These are phyloP conservation scores for Scophthalmus maximus DNA, from an alignment of 2,113 vertebrate species.

Conservation along the genomic window DNA sequence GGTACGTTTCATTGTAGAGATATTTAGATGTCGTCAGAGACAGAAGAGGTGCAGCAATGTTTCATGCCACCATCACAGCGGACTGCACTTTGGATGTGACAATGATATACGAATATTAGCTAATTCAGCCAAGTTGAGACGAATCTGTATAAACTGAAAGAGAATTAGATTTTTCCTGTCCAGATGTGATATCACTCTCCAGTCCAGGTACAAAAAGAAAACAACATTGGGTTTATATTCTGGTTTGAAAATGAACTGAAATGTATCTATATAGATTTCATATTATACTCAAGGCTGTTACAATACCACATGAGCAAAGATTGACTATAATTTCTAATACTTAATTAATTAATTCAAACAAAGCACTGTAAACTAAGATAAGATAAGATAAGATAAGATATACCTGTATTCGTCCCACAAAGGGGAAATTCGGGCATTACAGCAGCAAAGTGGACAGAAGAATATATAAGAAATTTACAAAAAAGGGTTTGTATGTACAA, in stretches of 20 bases:
- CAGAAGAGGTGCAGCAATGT: conserved; percentile 1
- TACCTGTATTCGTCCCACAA: no score
- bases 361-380: neutral
- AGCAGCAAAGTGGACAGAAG: no score
- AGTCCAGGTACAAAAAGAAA: neutral
- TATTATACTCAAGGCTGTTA: neutral
- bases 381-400: no score
- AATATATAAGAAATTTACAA: no score
- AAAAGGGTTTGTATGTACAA: no score
- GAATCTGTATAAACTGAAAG: neutral
- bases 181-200: neutral
- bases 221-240: neutral
- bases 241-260: no score
- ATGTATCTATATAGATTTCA: neutral
- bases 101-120: neutral
- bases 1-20: neutral
- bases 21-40: neutral
- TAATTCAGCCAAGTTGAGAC: neutral
- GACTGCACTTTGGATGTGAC: neutral
- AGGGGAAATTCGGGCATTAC: no score
- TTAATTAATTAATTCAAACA: neutral
- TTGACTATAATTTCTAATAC: neutral
- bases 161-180: neutral
- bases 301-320: neutral
- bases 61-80: neutral